These are phyloP conservation scores for Artemia franciscana DNA, from an alignment of 1,140 invertebrate species.

Conservation along the genomic window DNA sequence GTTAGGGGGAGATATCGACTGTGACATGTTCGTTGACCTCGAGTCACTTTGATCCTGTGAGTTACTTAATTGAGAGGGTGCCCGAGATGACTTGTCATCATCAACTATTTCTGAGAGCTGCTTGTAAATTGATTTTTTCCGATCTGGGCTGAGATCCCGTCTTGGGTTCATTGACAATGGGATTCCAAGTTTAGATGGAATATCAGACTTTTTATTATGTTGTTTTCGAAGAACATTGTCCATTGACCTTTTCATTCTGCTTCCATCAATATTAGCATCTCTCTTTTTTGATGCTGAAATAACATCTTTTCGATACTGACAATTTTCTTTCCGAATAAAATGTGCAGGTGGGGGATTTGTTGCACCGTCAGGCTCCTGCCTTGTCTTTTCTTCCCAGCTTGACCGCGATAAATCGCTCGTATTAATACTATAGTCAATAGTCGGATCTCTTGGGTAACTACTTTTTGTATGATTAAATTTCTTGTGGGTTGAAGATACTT, in stretches of 20 bases:
- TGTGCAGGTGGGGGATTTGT: constrained; percentile 8
- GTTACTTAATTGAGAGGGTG: background rate
- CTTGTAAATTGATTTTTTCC: constrained; percentile 1
- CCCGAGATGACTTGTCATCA: background rate
- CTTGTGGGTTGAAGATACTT: background rate
- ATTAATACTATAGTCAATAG: background rate
- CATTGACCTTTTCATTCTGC: background rate
- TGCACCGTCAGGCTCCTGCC: constrained; percentile 18
- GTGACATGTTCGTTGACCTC: background rate
- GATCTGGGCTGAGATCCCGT: background rate
- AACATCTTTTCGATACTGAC: constrained; percentile 1
- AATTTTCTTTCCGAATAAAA: background rate
- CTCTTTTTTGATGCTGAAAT: background rate
- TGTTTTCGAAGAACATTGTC: background rate
- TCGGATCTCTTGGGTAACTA: constrained; percentile 15
- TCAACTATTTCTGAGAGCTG: constrained; percentile 1
- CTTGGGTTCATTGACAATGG: background rate
- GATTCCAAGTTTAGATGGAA: background rate
- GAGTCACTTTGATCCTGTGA: background rate
- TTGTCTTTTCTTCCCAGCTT: constrained; percentile 2
- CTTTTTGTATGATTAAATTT: constrained; percentile 10
- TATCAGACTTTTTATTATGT: background rate
- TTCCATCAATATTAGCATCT: background rate
- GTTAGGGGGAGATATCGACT: background rate
- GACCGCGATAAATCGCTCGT: background rate